These are phyloP conservation scores for Megaceryle maxima DNA, from an alignment of 2,113 vertebrate genomes.

Conservation along the genomic window DNA sequence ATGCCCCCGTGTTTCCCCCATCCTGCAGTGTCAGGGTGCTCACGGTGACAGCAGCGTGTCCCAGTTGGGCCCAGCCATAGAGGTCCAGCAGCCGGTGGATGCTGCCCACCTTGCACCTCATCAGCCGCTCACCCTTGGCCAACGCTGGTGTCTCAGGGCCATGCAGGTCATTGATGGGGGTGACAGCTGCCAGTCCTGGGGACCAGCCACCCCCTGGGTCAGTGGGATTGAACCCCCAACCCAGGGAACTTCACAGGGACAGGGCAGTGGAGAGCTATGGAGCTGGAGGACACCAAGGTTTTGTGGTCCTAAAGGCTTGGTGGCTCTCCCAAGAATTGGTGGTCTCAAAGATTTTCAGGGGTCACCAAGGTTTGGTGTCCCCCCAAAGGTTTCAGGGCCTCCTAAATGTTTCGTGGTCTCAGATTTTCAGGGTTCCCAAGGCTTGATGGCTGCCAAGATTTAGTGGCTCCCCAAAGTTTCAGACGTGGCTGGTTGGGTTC, in stretches of 20 bases:
- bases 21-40: neutral
- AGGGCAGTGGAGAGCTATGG: too few species aligned
- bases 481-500: neutral
- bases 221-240: neutral
- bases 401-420: neutral
- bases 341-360: neutral
- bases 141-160: constrained; percentile 80
- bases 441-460: neutral
- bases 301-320: neutral
- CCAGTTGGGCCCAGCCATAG: constrained; percentile 91
- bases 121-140: constrained; percentile 92
- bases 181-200: constrained; percentile 87
- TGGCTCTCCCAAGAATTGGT: neutral
- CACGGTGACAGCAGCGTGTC: constrained; percentile 86
- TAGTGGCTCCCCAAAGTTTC: neutral
- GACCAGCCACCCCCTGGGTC: neutral
- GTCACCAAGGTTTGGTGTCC: neutral
- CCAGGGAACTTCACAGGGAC: rapidly evolving
- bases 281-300: neutral
- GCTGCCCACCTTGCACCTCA: constrained; percentile 94
- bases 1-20: neutral
- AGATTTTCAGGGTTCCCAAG: neutral
- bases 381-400: neutral
- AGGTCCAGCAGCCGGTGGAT: constrained; percentile 94
- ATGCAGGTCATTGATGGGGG: constrained; percentile 92